These are phyloP conservation scores for Neolamprologus ventralis DNA, from an alignment of 2,113 vertebrate species.

Conservation along the genomic window DNA sequence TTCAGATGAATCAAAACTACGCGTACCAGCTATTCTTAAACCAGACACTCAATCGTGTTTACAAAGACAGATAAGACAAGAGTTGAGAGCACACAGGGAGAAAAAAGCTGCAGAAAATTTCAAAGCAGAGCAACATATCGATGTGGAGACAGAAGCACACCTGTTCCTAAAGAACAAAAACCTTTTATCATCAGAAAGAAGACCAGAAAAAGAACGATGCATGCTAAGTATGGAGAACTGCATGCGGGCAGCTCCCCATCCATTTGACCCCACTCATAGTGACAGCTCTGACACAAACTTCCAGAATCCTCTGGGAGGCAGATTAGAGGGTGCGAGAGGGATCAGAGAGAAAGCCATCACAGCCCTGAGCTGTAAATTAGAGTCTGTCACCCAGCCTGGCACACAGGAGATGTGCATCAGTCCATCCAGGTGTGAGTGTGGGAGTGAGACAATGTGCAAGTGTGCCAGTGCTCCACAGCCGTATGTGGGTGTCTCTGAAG, in stretches of 20 bases:
- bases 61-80: conserved; percentile 22
- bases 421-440: conserved; percentile 58
- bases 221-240: conserved; percentile 10
- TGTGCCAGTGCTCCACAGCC: conserved; percentile 1
- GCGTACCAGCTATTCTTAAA: conserved; percentile 7
- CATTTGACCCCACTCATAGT: conserved; percentile 44
- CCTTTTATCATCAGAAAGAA: conserved; percentile 24
- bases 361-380: conserved; percentile 73
- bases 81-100: conserved; percentile 2
- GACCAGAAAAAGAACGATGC: conserved; percentile 27
- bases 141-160: conserved; percentile 43
- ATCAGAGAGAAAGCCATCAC: conserved; percentile 64
- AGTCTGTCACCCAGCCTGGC: conserved; percentile 58
- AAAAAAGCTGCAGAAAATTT: conserved; percentile 10
- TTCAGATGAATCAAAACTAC: conserved; percentile 8
- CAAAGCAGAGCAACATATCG: not conserved
- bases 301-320: conserved; percentile 68
- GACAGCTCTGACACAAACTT: conserved; percentile 60
- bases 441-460: conserved; percentile 25
- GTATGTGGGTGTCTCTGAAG: conserved; percentile 24
- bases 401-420: conserved; percentile 36
- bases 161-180: conserved; percentile 40
- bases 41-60: conserved; percentile 19
- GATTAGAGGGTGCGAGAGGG: conserved; percentile 51
- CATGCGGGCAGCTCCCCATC: conserved; percentile 17